Conservation (phyloP, 2,113 vertebrate genomes). For the Scalopus aquaticus region DNA sequence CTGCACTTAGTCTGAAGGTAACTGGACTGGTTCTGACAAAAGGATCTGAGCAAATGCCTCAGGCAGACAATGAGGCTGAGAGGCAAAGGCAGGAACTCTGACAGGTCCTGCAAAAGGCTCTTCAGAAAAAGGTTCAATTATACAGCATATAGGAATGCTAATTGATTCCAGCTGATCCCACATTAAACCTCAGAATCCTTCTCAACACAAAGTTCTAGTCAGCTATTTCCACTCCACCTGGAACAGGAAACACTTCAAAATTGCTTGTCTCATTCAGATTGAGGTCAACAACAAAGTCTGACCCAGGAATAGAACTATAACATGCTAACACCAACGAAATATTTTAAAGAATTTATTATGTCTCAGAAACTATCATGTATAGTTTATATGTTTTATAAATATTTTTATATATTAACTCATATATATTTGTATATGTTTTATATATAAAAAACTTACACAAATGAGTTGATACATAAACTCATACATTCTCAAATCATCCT, state of each 20-base stretch:
- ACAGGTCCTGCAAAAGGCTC: not conserved
- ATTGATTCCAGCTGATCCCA: not conserved
- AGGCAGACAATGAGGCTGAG: not conserved
- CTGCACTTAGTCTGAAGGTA: not conserved
- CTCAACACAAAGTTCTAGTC: not conserved
- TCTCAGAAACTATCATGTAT: not conserved
- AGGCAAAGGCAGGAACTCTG: not conserved
- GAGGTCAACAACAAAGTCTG: not conserved
- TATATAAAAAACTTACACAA: not conserved
- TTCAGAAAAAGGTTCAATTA: not conserved
- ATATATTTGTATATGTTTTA: not conserved
- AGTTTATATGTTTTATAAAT: not conserved
- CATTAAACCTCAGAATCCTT: not conserved
- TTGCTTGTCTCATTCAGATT: not conserved
- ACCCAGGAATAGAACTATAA: not conserved
- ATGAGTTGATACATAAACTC: no score
- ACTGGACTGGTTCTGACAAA: slow-evolving; percentile 31
- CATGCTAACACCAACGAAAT: not conserved
- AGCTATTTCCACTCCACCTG: not conserved
- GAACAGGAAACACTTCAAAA: not conserved
- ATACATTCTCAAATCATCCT: no score
- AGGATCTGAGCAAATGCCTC: not conserved
- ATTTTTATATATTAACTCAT: not conserved
- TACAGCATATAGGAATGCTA: not conserved
- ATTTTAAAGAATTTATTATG: not conserved